Percentiles rank a stretch among this genome's conserved stretches.
Conservation (phyloP, 2,113 vertebrate species). For the Aptenodytes patagonicus region DNA sequence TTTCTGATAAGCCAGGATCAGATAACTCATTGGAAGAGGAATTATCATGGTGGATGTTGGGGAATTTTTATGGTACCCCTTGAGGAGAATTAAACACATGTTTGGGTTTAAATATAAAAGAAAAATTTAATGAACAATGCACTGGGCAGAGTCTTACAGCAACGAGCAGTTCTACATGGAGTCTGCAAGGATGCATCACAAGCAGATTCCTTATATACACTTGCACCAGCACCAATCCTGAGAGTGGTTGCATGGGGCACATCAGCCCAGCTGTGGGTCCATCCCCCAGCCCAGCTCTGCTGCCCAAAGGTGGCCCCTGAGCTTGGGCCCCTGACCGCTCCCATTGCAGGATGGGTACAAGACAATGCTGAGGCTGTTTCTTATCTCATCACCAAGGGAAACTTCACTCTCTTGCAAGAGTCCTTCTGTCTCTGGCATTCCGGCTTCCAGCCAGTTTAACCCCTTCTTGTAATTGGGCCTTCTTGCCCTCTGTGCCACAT, state of each 20-base stretch:
- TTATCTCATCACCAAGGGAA: not conserved
- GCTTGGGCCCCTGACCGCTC: not conserved
- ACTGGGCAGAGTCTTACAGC: not conserved
- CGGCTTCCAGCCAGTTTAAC: not conserved
- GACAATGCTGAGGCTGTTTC: not conserved
- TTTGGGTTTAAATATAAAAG: not conserved
- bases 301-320: not conserved
- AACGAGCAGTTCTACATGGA: not conserved
- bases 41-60: not conserved
- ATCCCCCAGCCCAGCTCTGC: not conserved
- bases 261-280: not conserved
- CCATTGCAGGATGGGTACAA: not conserved
- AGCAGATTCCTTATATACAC: not conserved
- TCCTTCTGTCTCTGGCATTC: not conserved
- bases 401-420: not conserved
- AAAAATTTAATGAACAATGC: not conserved
- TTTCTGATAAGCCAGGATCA: not conserved
- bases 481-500: not conserved
- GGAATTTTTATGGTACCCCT: not conserved
- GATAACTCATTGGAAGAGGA: not conserved
- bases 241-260: not conserved
- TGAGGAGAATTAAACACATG: not conserved
- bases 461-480: not conserved
- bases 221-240: not conserved
- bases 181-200: not conserved